Percentiles rank a stretch among this genome's conserved stretches.
phyloP scores from a whole-genome alignment of 2,113 vertebrate species.

The Rhinoptilus africanus region DNA sequence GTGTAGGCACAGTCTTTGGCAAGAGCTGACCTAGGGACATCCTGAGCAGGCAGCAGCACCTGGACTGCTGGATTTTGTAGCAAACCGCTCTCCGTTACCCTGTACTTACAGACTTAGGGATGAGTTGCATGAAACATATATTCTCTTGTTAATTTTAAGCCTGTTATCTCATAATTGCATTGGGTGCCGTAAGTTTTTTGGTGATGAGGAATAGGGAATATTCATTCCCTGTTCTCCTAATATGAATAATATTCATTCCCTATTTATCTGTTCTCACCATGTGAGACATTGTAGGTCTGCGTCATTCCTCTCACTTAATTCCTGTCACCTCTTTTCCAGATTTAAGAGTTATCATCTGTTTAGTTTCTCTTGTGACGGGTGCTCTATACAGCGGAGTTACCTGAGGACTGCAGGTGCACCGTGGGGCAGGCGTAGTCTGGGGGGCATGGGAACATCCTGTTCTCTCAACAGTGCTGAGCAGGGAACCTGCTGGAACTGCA shows the following conservation, averaged over 20 bases:
- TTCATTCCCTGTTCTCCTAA: background rate
- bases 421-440: background rate
- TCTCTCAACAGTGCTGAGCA: background rate
- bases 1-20: background rate
- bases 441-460: fast-evolving
- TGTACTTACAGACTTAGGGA: background rate
- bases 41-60: background rate
- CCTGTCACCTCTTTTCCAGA: background rate
- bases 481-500: background rate
- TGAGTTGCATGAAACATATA: background rate
- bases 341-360: background rate
- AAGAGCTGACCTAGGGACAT: background rate
- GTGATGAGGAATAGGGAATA: background rate
- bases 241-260: background rate
- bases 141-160: background rate
- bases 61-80: background rate
- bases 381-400: background rate
- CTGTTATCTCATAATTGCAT: background rate
- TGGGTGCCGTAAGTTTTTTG: background rate
- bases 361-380: background rate
- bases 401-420: background rate
- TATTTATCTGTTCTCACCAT: background rate
- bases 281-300: background rate
- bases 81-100: background rate
- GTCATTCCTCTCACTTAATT: background rate